Percentiles rank a stretch among this genome's conserved stretches.
These are phyloP conservation scores for Lycodopsis pacificus DNA, from an alignment of 2,797 vertebrate genomes.

Conservation along the genomic window DNA sequence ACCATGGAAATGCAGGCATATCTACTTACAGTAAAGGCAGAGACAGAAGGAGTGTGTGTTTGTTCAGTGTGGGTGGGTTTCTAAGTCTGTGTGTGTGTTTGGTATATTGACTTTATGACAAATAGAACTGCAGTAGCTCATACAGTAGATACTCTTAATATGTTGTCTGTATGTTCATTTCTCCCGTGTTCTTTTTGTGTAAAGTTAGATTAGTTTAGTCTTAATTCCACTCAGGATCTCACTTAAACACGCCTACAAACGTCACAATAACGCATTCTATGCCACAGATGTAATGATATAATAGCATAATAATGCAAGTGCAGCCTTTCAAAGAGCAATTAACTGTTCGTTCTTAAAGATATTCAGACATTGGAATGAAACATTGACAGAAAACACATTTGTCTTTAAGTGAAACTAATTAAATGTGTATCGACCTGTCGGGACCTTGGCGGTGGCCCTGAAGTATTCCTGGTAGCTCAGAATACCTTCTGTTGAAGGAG, in stretches of 20 bases:
- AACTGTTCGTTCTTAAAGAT: not conserved
- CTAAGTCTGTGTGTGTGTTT: not conserved
- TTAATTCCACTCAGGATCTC: too few relatives aligned
- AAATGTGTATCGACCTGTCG: not conserved
- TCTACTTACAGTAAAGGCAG: conserved; percentile 66
- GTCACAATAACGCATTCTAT: not conserved
- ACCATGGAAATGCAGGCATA: conserved; percentile 69
- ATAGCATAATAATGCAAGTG: not conserved
- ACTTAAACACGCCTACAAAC: too few relatives aligned
- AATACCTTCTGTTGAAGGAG: conserved; percentile 3
- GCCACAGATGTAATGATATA: not conserved
- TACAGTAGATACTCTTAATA: not conserved
- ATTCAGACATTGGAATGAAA: not conserved
- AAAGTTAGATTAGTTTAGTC: not conserved
- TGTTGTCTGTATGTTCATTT: not conserved
- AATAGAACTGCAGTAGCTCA: not conserved
- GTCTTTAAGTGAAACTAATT: not conserved
- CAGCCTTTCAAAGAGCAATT: not conserved
- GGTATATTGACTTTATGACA: not conserved
- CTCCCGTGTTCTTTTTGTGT: not conserved
- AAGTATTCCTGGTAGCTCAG: conserved; percentile 1
- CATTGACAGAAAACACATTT: not conserved
- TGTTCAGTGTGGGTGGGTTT: conserved; percentile 25
- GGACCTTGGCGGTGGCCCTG: not conserved
- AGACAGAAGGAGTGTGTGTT: conserved; percentile 44